Base-by-base conservation (phyloP, 2,888 invertebrate genomes). In the Nemotelus nigrinus region DNA sequence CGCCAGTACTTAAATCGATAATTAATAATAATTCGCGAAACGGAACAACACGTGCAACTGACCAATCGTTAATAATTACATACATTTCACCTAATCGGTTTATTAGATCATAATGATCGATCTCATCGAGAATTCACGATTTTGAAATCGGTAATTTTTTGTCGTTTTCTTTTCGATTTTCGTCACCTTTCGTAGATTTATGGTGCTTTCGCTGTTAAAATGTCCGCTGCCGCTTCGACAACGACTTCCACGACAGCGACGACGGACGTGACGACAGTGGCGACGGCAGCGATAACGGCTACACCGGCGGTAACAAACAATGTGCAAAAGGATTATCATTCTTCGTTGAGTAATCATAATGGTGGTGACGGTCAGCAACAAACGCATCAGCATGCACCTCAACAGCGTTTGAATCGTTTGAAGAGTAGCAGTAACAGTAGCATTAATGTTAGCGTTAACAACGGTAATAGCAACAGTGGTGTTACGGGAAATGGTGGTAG, bases 311-410 rank as follows among this genome's bases (percentile, higher is more conserved):
- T 44, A 55, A 43, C 70, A n/a, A 53, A 25, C 25, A 70, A 53
- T 55, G 8, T 75, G 25, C 77, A 79, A 64, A 79, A 79, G 71
- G 79, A 79, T 79, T 79, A 79, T 77, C 79, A 68, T 57, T 64
- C 25, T 25, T 25, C 79, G 10, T 68, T 77, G 10, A 74, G 60
- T 47, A 79, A 67, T 74, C 71, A 71, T 72, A 77, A 75, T 67
- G 44, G 53, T 41, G 41, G 60, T 39, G n/a, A 44, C 70, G 7
- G 44, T 67, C 48, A 47, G 25, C 70, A 25, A 25, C 25, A 25
- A 25, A 25, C 25, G 25, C 25, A 70, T 53, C 53, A 63, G 43
- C 63, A 70, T 53, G 43, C 67, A 6, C 45, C 55, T 4, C 63
- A 74, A 63, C 74, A 71, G 39, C 78, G 77, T 53, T 65, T 78